phyloP scores from a whole-genome alignment of 2,797 vertebrate species.

The Phataginus tetradactyla region DNA sequence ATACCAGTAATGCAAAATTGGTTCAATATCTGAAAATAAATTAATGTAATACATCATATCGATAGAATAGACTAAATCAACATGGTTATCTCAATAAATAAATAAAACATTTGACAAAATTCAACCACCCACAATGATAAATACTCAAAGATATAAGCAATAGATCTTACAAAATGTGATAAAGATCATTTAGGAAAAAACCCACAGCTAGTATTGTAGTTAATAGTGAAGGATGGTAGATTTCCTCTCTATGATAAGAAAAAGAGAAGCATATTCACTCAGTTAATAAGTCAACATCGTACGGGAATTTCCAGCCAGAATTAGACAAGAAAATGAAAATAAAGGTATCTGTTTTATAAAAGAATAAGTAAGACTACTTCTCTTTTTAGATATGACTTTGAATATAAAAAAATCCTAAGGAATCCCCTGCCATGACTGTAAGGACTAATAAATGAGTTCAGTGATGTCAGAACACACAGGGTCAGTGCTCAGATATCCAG shows the following conservation, averaged over 20 bases:
- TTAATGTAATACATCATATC: not conserved
- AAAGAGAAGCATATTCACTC: not conserved
- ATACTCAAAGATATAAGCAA: not conserved
- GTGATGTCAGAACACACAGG: not conserved
- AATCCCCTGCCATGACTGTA: not conserved
- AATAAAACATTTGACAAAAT: not conserved
- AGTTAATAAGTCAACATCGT: not conserved
- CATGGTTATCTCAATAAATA: not conserved
- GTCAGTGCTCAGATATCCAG: not conserved
- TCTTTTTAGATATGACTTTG: not conserved
- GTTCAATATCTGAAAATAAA: not conserved
- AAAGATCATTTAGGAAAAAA: not conserved
- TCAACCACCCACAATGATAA: not conserved
- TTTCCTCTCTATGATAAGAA: not conserved
- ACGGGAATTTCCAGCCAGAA: not conserved
- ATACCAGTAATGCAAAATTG: not conserved
- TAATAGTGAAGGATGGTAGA: not conserved
- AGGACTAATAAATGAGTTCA: not conserved
- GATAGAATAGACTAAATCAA: not conserved
- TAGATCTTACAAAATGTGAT: not conserved
- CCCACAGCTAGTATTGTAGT: not conserved
- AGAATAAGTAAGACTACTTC: not conserved
- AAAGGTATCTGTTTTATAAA: not conserved
- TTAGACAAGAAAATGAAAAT: not conserved
- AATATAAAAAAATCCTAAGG: not conserved